Evolutionary conservation across 2,888 invertebrate species (phyloP).

Genomic region (Chrysolina oricalcia): DNA sequence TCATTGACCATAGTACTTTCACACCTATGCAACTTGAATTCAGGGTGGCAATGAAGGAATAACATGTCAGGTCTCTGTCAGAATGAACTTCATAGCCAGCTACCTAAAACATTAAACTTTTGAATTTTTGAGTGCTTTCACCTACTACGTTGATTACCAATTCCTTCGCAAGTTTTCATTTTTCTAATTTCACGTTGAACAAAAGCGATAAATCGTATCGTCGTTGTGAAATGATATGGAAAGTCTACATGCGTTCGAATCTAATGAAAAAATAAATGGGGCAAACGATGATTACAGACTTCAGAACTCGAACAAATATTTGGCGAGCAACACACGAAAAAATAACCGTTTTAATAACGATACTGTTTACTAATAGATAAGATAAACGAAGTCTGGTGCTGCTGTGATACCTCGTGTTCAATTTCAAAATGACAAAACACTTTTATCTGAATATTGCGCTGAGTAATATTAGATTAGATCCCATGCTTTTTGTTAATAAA

Average conservation of each 20-base stretch:
- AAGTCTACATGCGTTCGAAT: not conserved
- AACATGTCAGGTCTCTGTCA: no score
- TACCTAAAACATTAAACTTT: no score
- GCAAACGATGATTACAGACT: slow-evolving; percentile 28
- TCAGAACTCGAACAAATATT: slow-evolving; percentile 37
- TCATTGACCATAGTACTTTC: no score
- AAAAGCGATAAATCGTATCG: not conserved
- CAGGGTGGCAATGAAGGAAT: no score
- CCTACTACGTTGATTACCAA: no score
- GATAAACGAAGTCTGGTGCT: slow-evolving; percentile 48
- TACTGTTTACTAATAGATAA: slow-evolving; percentile 52
- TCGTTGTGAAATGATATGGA: not conserved
- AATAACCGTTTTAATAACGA: slow-evolving; percentile 53
- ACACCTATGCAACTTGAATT: no score
- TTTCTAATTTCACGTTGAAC: not conserved
- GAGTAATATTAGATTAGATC: not conserved
- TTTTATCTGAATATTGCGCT: not conserved
- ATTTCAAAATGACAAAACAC: slow-evolving; percentile 43
- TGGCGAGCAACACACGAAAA: slow-evolving; percentile 43
- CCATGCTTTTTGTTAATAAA: not conserved
- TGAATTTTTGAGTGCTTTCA: no score
- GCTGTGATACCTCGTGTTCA: slow-evolving; percentile 47
- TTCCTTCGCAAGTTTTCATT: not conserved
- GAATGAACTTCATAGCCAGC: no score
- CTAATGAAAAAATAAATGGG: slow-evolving; percentile 8